phyloP scores from a whole-genome alignment of 2,797 vertebrate genomes.

The Tapera naevia region DNA sequence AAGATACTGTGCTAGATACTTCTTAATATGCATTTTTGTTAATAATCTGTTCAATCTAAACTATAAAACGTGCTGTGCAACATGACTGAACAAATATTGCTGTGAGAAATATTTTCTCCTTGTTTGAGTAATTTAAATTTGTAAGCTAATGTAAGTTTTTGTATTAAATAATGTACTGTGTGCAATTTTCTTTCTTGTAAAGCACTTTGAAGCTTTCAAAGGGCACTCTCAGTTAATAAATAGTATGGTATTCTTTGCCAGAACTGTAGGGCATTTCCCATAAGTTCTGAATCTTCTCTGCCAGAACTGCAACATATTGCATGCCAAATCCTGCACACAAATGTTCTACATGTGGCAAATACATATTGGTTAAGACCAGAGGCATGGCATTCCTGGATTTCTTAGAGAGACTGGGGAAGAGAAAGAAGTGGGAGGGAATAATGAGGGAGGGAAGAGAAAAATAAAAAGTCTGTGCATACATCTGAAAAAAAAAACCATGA shows the following conservation, averaged over 20 bases:
- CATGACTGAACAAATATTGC: slow-evolving; percentile 60
- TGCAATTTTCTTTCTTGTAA: slow-evolving; percentile 57
- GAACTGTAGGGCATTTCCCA: slow-evolving; percentile 63
- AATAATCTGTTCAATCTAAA: slow-evolving; percentile 57
- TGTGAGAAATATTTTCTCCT: slow-evolving; percentile 34
- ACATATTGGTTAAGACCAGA: slow-evolving; percentile 33
- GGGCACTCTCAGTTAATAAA: slow-evolving; percentile 62
- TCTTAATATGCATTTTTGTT: slow-evolving; percentile 49
- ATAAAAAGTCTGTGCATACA: not conserved
- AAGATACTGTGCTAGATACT: slow-evolving; percentile 12
- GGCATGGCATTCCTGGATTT: slow-evolving; percentile 36
- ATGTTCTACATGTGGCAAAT: slow-evolving; percentile 37
- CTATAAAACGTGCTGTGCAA: slow-evolving; percentile 26
- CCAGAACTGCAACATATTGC: slow-evolving; percentile 49
- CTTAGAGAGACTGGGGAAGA: slow-evolving; percentile 6
- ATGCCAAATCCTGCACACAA: slow-evolving; percentile 57
- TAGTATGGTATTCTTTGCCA: slow-evolving; percentile 45
- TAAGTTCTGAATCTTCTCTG: slow-evolving; percentile 43
- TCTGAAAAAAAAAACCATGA: not conserved
- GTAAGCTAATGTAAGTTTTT: slow-evolving; percentile 58
- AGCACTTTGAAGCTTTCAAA: slow-evolving; percentile 66
- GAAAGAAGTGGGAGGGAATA: slow-evolving; percentile 13
- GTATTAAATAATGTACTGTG: slow-evolving; percentile 60
- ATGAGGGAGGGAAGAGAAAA: not conserved
- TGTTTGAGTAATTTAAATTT: slow-evolving; percentile 62